Base-by-base conservation (phyloP, 2,797 vertebrate species). In the Cuniculus paca region DNA sequence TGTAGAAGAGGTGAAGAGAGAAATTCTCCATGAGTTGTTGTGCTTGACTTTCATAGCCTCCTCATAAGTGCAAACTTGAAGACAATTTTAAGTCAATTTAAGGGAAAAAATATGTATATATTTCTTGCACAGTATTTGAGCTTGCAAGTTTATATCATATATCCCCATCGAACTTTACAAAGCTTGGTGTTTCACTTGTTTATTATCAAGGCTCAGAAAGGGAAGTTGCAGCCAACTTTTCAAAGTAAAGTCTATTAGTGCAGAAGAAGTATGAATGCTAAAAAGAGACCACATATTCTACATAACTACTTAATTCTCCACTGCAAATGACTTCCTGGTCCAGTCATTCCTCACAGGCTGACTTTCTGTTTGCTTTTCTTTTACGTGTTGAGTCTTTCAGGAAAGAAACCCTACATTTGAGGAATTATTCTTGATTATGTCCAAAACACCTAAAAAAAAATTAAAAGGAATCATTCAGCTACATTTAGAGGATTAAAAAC, bases 351-450 rank as follows among this genome's bases (percentile, higher is more conserved):
- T 91, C 78, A 82, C 75, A 77, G 82, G 39, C 54, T 34, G 63
- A 6, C n/a, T 95, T 95, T 89, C 28, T 83, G 28, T 3, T 94
- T 94, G 31, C 58, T 79, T 89, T 74, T 20, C 65, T 91, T 80
- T 75, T 91, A 70, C 52, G 14, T 88, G 6, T 84, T 94, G 65
- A 94, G n/a, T 92, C 63, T 90, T 72, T 93, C 42, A 78, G 39
- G 56, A 90, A 80, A 92, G 39, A 48, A 92, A 84, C 50, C 1
- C 63, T 93, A 6, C 48, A 87, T 26, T 90, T 90, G 85, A 72
- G 78, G 54, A 96, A 93, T 92, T 95, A 61, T 56, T 94, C 39
- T 85, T 39, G 60, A 81, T 88, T 52, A 28, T 91, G 4, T 31
- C 56, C 14, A 20, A 68, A 92, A 91, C 78, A 91, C 56, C 60